Evolutionary conservation across 2,797 vertebrate species (phyloP), one percentile per base, ranked within the genome.

Genomic region (Hoplostethus atlanticus): DNA sequence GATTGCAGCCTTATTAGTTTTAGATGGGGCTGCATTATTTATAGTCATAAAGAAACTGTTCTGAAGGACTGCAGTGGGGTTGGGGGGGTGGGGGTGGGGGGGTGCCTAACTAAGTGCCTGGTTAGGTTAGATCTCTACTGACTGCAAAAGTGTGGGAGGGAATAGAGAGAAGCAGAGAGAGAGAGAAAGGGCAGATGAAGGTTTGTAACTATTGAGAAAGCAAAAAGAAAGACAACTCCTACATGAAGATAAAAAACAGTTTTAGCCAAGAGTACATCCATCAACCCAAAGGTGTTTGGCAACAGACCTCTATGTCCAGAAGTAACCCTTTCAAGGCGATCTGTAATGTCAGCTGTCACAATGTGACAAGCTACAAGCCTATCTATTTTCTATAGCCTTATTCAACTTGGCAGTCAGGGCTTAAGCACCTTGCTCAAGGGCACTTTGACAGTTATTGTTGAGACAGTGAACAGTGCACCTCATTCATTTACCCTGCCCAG

Each of bases 11-110:
- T 87, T 83, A 84, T 89, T 87, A 85, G 89, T 76, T 73, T 88
- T 82, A 83, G 68, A 80, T 75, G 68, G 70, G 36, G 6, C 64
- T 92, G 81, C 80, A 90, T 91, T 89, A 91, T 89, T 93, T 69
- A 90, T 62, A 44, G 80, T 73, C 71, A 81, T 83, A 55, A 80
- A 87, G 73, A 83, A 68, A 73, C 63, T 80, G 74, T 62, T 71
- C 72, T 51, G 62, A 67, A 68, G 71, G 70, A 73, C 84, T 71
- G 62, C 68, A 75, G 79, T 46, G 11, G 68, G 57, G 56, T 36
- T 16, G 21, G 21, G 21, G 1, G 21, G 1, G 21, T 21, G 21
- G 1, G 21, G 1, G 21, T 21, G 44, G 64, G 34, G 38, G 69
- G 46, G n/a, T 61, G 76, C 71, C 46, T 59, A 36, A 55, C 34